Evolutionary conservation across 2,113 vertebrate genomes (phyloP).

Genomic region (Nycticryphes semicollaris): DNA sequence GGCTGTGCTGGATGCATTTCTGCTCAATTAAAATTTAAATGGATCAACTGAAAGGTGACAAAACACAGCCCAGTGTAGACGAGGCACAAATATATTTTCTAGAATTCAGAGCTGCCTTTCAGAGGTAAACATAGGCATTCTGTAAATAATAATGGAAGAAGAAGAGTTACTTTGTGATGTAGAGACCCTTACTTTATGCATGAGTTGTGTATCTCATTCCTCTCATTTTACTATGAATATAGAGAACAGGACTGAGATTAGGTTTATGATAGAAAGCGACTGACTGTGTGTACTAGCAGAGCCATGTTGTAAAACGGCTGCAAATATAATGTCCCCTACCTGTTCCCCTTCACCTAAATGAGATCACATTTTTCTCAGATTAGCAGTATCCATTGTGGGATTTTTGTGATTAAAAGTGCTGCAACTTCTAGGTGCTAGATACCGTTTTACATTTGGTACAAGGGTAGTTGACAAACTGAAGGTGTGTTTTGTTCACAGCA

Average conservation of each 20-base stretch:
- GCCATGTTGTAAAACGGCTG: not conserved
- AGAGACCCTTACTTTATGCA: not conserved
- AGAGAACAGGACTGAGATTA: not conserved
- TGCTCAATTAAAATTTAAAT: not conserved
- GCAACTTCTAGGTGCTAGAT: not conserved
- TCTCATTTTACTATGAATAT: not conserved
- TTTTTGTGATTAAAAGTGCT: not conserved
- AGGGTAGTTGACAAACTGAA: not conserved
- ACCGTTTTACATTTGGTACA: not conserved
- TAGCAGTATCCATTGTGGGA: not conserved
- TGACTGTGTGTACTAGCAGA: not conserved
- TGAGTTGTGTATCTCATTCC: not conserved
- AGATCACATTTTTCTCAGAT: not conserved
- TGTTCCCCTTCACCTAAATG: not conserved
- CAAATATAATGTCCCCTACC: not conserved
- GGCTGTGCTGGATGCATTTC: not conserved
- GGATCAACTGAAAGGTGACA: not conserved
- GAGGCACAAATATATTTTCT: not conserved
- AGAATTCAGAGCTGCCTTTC: not conserved
- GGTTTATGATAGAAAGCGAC: not conserved
- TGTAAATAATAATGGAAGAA: not conserved
- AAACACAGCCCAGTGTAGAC: not conserved
- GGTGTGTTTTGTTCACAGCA: not conserved
- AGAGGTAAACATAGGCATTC: not conserved
- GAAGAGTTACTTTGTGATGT: not conserved